These are phyloP conservation scores for Diabrotica virgifera DNA, from an alignment of 1,140 invertebrate genomes.

Conservation along the genomic window DNA sequence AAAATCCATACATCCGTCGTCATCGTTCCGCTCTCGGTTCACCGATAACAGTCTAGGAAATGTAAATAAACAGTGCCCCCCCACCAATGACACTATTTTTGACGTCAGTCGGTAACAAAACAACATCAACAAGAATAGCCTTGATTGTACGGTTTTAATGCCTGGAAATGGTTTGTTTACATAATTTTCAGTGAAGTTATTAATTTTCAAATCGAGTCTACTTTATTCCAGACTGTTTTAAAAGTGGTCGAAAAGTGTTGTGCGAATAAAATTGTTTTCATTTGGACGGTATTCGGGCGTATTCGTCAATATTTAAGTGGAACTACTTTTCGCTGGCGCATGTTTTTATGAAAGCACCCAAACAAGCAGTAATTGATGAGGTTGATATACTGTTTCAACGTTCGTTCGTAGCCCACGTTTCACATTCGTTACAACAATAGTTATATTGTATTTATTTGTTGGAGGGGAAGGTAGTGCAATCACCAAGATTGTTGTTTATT, in stretches of 20 bases:
- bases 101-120: constrained; percentile 3
- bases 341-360: constrained; percentile 41
- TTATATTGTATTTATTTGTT: background rate
- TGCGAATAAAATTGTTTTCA: background rate
- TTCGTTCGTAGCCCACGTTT: constrained; percentile 5
- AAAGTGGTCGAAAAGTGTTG: background rate
- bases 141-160: constrained; percentile 16
- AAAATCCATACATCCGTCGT: background rate
- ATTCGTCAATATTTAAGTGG: constrained; percentile 37
- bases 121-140: constrained; percentile 11
- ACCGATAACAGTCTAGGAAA: constrained; percentile 1
- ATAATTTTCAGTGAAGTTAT: constrained; percentile 8
- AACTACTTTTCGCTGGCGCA: constrained; percentile 38
- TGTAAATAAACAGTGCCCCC: constrained; percentile 20
- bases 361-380: constrained; percentile 36
- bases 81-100: constrained; percentile 1
- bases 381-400: constrained; percentile 23
- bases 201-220: background rate
- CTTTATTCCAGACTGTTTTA: background rate
- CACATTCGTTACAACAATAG: background rate
- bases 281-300: background rate
- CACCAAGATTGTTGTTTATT: constrained; percentile 17
- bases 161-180: constrained; percentile 14
- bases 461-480: background rate
- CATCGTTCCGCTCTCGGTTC: background rate